Conservation (phyloP, 2,888 invertebrate genomes). For the Eupithecia tripunctaria region DNA sequence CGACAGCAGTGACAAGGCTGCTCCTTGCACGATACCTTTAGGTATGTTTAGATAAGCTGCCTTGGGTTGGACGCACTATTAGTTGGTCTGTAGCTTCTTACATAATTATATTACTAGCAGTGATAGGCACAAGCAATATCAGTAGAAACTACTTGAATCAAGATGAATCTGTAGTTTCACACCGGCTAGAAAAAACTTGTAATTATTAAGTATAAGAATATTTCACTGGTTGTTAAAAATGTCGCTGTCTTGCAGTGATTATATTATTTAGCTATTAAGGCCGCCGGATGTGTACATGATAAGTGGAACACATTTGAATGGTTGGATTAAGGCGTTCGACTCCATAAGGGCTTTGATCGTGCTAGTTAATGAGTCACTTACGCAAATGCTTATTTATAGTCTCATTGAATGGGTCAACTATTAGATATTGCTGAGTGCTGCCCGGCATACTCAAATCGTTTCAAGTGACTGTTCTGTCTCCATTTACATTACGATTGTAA, state of each 20-base stretch:
- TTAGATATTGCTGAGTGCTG: conserved; percentile 34
- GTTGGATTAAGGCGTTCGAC: conserved; percentile 50
- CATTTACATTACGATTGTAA: conserved; percentile 11
- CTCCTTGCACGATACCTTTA: conserved; percentile 21
- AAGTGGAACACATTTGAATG: conserved; percentile 66
- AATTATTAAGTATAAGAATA: conserved; percentile 3
- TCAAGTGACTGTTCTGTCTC: conserved; percentile 24
- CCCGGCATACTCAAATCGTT: conserved; percentile 30
- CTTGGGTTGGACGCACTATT: not conserved
- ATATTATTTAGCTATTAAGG: conserved; percentile 62
- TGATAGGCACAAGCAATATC: not conserved
- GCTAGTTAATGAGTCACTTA: conserved; percentile 42
- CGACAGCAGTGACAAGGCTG: conserved; percentile 19
- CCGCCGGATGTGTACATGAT: conserved; percentile 65
- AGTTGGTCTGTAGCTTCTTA: not conserved
- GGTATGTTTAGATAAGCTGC: not conserved
- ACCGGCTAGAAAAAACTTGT: conserved; percentile 13
- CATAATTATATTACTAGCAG: not conserved
- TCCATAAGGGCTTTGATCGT: conserved; percentile 47
- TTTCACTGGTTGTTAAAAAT: conserved; percentile 30
- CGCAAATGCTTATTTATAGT: conserved; percentile 39
- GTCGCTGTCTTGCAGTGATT: conserved; percentile 47
- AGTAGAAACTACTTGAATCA: not conserved
- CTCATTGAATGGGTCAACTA: conserved; percentile 31
- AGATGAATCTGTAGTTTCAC: not conserved